These are phyloP conservation scores for Lophochroa leadbeateri DNA, from an alignment of 2,113 vertebrate genomes.

Conservation along the genomic window DNA sequence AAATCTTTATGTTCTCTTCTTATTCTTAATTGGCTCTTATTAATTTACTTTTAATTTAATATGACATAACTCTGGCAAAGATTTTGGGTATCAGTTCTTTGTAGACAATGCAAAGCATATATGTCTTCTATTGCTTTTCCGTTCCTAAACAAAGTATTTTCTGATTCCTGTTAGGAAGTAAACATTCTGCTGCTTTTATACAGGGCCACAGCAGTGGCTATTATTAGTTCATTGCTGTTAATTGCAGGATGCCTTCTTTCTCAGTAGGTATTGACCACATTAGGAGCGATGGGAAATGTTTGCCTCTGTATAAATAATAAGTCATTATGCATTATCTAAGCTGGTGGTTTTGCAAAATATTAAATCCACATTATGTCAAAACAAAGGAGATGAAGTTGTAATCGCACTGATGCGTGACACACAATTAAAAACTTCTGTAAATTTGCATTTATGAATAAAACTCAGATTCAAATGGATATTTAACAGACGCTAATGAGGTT, in stretches of 20 bases:
- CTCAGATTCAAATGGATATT: background rate
- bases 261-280: background rate
- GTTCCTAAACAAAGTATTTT: background rate
- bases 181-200: background rate
- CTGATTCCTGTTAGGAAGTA: background rate
- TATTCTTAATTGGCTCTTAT: background rate
- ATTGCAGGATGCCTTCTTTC: background rate
- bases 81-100: background rate
- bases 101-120: background rate
- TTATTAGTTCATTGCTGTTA: background rate
- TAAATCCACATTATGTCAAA: background rate
- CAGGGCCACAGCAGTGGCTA: background rate
- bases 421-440: slow-evolving; percentile 3
- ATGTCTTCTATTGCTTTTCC: background rate
- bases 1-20: background rate
- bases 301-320: background rate
- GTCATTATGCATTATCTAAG: background rate
- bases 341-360: background rate
- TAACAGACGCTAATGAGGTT: background rate
- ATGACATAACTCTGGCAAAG: background rate
- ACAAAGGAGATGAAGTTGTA: slow-evolving; percentile 13
- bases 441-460: slow-evolving; percentile 53
- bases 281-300: background rate
- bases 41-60: background rate
- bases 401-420: background rate